Percentiles rank a stretch among this genome's conserved stretches.
Conservation (phyloP, 2,797 vertebrate species). For the Caiman crocodilus region DNA sequence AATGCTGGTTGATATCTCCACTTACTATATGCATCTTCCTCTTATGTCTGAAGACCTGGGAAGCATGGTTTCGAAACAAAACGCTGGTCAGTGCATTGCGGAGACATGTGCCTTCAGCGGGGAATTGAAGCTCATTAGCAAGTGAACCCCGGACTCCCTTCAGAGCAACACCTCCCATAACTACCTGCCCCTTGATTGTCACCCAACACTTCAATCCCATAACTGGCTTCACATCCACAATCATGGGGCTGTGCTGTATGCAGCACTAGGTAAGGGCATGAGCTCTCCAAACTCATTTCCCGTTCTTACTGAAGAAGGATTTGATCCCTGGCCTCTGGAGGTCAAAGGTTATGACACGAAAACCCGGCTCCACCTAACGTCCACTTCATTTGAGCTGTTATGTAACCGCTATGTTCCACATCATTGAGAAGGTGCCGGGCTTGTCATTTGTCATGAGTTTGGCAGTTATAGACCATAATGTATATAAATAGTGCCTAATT, state of each 20-base stretch:
- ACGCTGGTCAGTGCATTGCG: neutral
- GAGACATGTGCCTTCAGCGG: neutral
- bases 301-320: neutral
- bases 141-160: neutral
- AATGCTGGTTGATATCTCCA: neutral
- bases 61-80: neutral
- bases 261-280: neutral
- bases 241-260: neutral
- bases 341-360: neutral
- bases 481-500: constrained; percentile 57
- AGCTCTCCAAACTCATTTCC: neutral
- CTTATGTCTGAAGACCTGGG: neutral
- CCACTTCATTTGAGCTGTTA: constrained; percentile 66
- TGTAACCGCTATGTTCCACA: constrained; percentile 64
- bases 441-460: constrained; percentile 57
- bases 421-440: constrained; percentile 44
- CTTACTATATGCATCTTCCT: neutral
- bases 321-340: constrained; percentile 45
- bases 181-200: neutral
- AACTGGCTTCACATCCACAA: neutral
- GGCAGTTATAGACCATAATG: constrained; percentile 37
- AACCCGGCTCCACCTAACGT: neutral
- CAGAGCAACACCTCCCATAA: neutral
- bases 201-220: neutral
- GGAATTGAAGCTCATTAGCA: neutral